Evolutionary conservation across 2,797 vertebrate species (phyloP).

Genomic region (Arrhamphus sclerolepis): DNA sequence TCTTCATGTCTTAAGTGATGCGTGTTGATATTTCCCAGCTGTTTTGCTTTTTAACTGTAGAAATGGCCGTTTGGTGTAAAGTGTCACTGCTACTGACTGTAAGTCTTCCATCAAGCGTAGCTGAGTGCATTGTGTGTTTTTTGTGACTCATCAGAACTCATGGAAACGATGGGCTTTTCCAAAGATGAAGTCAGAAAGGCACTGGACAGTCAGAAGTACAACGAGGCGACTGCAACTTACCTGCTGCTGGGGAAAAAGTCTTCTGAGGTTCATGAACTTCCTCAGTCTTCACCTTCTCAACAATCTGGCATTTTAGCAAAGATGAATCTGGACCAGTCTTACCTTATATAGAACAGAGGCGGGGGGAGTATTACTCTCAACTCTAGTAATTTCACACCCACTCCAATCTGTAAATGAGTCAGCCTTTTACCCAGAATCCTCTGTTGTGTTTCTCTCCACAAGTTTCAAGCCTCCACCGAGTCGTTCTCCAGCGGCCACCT

Average conservation of each 20-base stretch:
- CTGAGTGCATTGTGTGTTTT: background rate
- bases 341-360: no score
- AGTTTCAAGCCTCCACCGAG: conserved; percentile 87
- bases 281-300: background rate
- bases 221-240: conserved; percentile 92
- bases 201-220: conserved; percentile 88
- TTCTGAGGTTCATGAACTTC: conserved; percentile 77
- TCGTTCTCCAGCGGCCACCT: conserved; percentile 84
- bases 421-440: conserved; percentile 5
- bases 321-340: no score
- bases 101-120: background rate
- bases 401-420: no score
- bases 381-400: no score
- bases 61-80: background rate
- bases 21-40: no score
- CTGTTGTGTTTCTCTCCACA: conserved; percentile 13
- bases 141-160: conserved; percentile 80
- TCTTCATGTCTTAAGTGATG: no score
- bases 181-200: conserved; percentile 90
- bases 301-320: background rate
- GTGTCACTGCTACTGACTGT: background rate
- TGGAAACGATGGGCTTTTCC: conserved; percentile 92
- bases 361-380: no score
- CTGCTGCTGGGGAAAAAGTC: conserved; percentile 90
- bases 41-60: background rate